These are phyloP conservation scores for Drosophila leontia DNA, from an alignment of 1,140 invertebrate genomes.

Conservation along the genomic window DNA sequence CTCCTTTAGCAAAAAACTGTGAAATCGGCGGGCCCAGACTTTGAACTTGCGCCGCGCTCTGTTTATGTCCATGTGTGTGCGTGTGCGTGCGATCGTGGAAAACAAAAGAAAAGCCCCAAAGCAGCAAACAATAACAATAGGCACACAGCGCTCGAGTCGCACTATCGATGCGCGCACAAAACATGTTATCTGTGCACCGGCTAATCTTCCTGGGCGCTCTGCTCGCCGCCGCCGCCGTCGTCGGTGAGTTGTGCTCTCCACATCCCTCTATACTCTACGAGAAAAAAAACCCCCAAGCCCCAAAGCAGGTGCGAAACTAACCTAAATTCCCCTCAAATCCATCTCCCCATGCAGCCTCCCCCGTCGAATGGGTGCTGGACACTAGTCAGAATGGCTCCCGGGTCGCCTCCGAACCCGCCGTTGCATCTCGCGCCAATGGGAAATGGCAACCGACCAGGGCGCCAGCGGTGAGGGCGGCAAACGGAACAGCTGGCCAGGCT, in stretches of 20 bases:
- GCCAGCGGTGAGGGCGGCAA: constrained; percentile 31
- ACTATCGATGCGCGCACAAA: constrained; percentile 24
- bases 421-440: constrained; percentile 16
- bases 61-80: constrained; percentile 28
- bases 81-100: constrained; percentile 57
- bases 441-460: constrained; percentile 46
- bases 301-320: constrained; percentile 64
- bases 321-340: constrained; percentile 33
- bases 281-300: neutral
- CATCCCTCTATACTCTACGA: neutral
- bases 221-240: constrained; percentile 33
- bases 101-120: constrained; percentile 73
- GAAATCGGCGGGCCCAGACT: constrained; percentile 54
- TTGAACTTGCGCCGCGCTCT: constrained; percentile 62
- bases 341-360: constrained; percentile 49
- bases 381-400: constrained; percentile 48
- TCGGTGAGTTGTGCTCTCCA: constrained; percentile 53
- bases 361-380: constrained; percentile 62
- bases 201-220: constrained; percentile 56
- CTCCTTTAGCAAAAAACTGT: constrained; percentile 22
- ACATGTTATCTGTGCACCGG: constrained; percentile 54
- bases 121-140: constrained; percentile 63
- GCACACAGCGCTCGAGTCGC: constrained; percentile 16
- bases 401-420: constrained; percentile 2
- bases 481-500: constrained; percentile 72